These are phyloP conservation scores for Poeciliopsis retropinna DNA, from an alignment of 2,113 vertebrate species.

Conservation along the genomic window DNA sequence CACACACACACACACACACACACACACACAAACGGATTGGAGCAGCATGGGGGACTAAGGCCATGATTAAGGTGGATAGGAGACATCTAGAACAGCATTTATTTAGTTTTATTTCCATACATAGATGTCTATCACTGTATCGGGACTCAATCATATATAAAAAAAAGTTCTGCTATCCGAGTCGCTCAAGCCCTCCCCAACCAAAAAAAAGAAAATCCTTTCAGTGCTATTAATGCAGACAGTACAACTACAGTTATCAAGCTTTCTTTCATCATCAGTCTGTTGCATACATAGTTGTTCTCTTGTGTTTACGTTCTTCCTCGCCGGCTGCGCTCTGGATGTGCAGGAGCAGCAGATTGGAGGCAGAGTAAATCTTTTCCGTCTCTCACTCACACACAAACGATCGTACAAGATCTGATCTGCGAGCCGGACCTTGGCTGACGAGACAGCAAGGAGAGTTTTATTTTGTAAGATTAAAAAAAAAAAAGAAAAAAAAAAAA, in stretches of 20 bases:
- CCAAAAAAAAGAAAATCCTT: constrained; percentile 38
- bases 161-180: constrained; percentile 64
- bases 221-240: constrained; percentile 76
- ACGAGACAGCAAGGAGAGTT: constrained; percentile 57
- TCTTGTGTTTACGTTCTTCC: constrained; percentile 43
- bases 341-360: constrained; percentile 55
- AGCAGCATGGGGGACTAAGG: constrained; percentile 67
- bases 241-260: constrained; percentile 64
- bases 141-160: constrained; percentile 67
- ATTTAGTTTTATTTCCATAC: constrained; percentile 55
- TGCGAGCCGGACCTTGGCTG: constrained; percentile 45
- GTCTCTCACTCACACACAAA: constrained; percentile 12
- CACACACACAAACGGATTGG: constrained; percentile 31
- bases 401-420: constrained; percentile 18
- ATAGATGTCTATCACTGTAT: constrained; percentile 54
- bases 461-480: constrained; percentile 70
- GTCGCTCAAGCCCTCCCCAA: constrained; percentile 28
- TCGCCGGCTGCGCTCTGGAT: constrained; percentile 32
- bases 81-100: constrained; percentile 61
- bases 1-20: constrained; percentile 12
- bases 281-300: constrained; percentile 65
- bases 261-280: constrained; percentile 18
- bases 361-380: constrained; percentile 65
- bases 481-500: constrained; percentile 55
- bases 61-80: constrained; percentile 62